Conservation (phyloP, 2,888 invertebrate genomes). For the Cheilosia urbana region DNA sequence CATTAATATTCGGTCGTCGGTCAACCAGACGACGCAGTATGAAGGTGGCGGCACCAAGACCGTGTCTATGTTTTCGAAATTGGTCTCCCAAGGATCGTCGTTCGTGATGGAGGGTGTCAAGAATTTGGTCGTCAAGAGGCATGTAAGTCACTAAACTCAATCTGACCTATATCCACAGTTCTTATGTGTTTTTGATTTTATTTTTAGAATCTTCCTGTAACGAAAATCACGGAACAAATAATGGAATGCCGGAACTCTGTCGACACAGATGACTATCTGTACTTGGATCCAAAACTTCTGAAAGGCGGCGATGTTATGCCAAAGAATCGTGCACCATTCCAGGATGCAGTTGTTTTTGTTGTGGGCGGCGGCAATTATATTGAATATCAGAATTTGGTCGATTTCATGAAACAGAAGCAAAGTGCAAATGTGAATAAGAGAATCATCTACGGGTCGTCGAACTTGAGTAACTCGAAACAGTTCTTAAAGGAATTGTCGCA, state of each 20-base stretch:
- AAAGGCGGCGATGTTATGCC: constrained; percentile 88
- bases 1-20: constrained; percentile 81
- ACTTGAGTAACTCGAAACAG: constrained; percentile 96
- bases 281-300: constrained; percentile 97
- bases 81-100: constrained; percentile 97
- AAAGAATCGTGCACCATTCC: constrained; percentile 89
- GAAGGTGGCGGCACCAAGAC: constrained; percentile 98
- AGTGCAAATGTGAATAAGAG: constrained; percentile 88
- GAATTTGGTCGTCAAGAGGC: constrained; percentile 98
- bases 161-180: not conserved
- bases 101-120: constrained; percentile 99
- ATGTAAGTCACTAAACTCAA: constrained; percentile 87
- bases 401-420: constrained; percentile 95
- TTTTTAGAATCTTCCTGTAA: constrained; percentile 94
- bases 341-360: constrained; percentile 95
- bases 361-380: constrained; percentile 99
- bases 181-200: not conserved
- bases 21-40: constrained; percentile 90
- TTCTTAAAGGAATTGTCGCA: constrained; percentile 96
- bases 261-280: constrained; percentile 94
- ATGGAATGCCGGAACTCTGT: constrained; percentile 92
- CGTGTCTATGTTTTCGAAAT: constrained; percentile 98
- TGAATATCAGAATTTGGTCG: constrained; percentile 99
- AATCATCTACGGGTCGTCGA: constrained; percentile 97
- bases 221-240: constrained; percentile 94